These are phyloP conservation scores for Tridacna crocea DNA, from an alignment of 2,888 invertebrate species.

Conservation along the genomic window DNA sequence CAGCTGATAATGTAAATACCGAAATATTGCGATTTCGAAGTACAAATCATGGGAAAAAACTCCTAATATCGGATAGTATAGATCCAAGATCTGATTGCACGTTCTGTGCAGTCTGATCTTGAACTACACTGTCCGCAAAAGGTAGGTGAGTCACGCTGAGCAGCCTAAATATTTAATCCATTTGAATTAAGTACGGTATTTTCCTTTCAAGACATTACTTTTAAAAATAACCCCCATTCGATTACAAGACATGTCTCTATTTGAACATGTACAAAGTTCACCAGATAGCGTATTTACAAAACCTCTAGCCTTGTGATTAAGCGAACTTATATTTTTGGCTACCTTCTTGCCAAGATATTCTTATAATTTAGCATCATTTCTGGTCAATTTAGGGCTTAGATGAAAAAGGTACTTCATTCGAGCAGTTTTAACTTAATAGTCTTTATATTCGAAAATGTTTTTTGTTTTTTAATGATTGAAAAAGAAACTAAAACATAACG, in stretches of 20 bases:
- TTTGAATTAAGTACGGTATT: not conserved
- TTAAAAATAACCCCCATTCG: conserved; percentile 13
- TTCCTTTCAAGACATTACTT: not conserved
- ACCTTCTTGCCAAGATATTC: no score
- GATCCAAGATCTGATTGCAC: not conserved
- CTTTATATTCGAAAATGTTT: no score
- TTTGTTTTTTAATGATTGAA: no score
- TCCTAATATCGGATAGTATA: not conserved
- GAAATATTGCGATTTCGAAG: no score
- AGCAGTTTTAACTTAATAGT: no score
- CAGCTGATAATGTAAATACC: no score
- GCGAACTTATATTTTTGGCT: not conserved
- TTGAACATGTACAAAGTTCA: conserved; percentile 17
- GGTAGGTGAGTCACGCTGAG: not conserved
- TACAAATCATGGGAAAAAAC: no score
- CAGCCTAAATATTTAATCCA: not conserved
- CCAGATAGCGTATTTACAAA: conserved; percentile 21
- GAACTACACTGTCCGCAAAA: not conserved
- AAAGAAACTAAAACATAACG: no score
- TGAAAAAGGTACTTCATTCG: no score
- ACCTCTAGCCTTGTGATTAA: not conserved
- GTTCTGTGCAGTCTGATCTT: not conserved
- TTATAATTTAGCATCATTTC: no score
- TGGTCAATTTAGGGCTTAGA: no score
- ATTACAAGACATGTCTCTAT: conserved; percentile 17